phyloP scores from a whole-genome alignment of 2,113 vertebrate genomes.

The Ceyx margarethae region DNA sequence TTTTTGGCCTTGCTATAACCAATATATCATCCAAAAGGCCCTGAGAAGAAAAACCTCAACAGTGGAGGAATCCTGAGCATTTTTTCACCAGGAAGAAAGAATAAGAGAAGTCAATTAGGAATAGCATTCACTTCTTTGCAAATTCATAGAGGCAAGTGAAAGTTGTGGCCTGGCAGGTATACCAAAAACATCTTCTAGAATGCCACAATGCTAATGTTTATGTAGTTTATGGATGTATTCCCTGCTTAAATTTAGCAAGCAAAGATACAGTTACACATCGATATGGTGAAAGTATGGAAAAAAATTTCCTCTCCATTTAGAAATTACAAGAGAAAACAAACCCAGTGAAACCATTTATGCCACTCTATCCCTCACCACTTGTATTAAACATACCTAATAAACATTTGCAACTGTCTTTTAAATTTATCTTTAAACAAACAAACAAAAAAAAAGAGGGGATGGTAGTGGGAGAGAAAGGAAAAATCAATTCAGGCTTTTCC shows the following conservation, averaged over 20 bases:
- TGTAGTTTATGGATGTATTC: not conserved
- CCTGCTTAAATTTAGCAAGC: not conserved
- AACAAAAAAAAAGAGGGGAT: not conserved
- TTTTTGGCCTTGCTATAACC: not conserved
- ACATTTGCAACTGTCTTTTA: slow-evolving; percentile 43
- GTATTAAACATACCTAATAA: slow-evolving; percentile 20
- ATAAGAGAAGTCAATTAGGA: not conserved
- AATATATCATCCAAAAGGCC: not conserved
- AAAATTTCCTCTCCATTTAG: not conserved
- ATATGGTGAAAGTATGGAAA: not conserved
- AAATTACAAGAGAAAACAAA: not conserved
- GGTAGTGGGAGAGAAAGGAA: not conserved
- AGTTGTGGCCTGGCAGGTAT: not conserved
- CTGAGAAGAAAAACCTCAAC: not conserved
- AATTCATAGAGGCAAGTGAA: not conserved
- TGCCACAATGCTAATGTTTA: not conserved
- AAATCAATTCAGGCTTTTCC: slow-evolving; percentile 67
- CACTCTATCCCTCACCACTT: not conserved
- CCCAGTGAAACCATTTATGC: not conserved
- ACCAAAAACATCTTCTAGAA: not conserved
- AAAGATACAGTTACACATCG: not conserved
- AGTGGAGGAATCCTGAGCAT: not conserved
- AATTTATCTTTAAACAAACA: not conserved
- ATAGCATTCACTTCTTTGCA: not conserved
- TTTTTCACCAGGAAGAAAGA: not conserved